Evolutionary conservation across 2,113 vertebrate genomes (phyloP).

Genomic region (Hirundichthys speculiger): DNA sequence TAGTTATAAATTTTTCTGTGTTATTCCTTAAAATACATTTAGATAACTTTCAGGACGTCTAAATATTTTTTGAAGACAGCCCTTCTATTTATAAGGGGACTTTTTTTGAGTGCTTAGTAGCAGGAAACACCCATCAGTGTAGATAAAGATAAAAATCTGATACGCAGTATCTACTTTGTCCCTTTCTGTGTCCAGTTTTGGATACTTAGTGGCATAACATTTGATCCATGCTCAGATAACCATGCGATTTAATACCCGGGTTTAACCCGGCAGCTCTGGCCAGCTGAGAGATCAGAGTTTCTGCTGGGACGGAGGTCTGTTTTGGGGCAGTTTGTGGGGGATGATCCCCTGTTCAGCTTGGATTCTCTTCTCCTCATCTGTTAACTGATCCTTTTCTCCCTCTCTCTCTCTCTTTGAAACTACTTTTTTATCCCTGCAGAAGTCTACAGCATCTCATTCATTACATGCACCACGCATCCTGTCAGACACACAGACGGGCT

Average conservation of each 20-base stretch:
- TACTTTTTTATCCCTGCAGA: conserved; percentile 56
- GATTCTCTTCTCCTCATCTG: conserved; percentile 59
- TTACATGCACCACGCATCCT: conserved; percentile 37
- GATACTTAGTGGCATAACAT: not conserved
- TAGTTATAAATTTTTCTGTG: too few species aligned
- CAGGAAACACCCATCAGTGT: too few species aligned
- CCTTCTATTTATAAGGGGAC: too few species aligned
- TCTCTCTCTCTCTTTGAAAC: conserved; percentile 44
- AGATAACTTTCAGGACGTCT: too few species aligned
- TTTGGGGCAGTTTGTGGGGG: conserved; percentile 62
- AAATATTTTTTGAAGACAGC: too few species aligned
- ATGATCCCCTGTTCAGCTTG: conserved; percentile 63
- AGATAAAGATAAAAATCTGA: not conserved
- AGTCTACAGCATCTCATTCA: conserved; percentile 50
- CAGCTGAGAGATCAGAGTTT: conserved; percentile 21
- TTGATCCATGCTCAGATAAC: not conserved
- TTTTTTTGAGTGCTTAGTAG: too few species aligned
- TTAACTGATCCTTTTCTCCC: conserved; percentile 50
- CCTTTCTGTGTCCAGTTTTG: not conserved
- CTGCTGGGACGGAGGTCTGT: conserved; percentile 25
- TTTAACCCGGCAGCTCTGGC: not conserved
- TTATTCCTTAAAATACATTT: too few species aligned
- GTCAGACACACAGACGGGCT: conserved; percentile 37
- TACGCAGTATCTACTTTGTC: not conserved
- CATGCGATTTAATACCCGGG: not conserved